Evolutionary conservation across 2,113 vertebrate species (phyloP).

Genomic region (Petaurus breviceps): DNA sequence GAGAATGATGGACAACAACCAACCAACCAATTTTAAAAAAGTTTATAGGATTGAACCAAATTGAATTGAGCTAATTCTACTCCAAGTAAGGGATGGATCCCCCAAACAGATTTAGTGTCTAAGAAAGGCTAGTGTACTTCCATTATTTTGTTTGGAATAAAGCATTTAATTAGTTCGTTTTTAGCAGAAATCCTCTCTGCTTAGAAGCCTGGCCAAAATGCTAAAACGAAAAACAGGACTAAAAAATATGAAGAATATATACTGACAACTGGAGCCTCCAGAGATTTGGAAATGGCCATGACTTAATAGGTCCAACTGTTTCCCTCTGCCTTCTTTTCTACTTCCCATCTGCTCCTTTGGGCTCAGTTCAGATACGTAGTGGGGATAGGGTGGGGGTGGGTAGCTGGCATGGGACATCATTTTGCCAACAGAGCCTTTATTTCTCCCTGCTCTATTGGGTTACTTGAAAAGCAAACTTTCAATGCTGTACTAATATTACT

Average conservation of each 20-base stretch:
- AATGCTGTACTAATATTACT: neutral
- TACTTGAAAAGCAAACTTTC: neutral
- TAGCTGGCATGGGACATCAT: constrained; percentile 20
- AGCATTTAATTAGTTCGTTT: constrained; percentile 64
- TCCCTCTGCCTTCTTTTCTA: neutral
- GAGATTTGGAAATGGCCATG: constrained; percentile 28
- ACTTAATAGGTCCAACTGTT: constrained; percentile 48
- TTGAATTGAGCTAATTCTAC: neutral
- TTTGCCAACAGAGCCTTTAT: neutral
- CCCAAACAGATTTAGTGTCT: neutral
- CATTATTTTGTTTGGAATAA: constrained; percentile 1
- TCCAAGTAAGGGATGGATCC: neutral
- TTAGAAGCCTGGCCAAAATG: constrained; percentile 56
- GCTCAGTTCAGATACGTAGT: constrained; percentile 36
- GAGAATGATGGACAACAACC: neutral
- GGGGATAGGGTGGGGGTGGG: constrained; percentile 13
- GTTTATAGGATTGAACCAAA: neutral
- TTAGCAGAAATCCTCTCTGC: constrained; percentile 58
- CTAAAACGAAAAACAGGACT: constrained; percentile 32
- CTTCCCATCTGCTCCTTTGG: constrained; percentile 62
- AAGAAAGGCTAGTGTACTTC: neutral
- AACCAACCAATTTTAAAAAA: neutral
- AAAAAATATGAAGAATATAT: constrained; percentile 51
- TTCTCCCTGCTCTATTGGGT: neutral
- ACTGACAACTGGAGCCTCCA: constrained; percentile 44